Conservation (phyloP, 2,797 vertebrate genomes). For the Mallotus villosus region DNA sequence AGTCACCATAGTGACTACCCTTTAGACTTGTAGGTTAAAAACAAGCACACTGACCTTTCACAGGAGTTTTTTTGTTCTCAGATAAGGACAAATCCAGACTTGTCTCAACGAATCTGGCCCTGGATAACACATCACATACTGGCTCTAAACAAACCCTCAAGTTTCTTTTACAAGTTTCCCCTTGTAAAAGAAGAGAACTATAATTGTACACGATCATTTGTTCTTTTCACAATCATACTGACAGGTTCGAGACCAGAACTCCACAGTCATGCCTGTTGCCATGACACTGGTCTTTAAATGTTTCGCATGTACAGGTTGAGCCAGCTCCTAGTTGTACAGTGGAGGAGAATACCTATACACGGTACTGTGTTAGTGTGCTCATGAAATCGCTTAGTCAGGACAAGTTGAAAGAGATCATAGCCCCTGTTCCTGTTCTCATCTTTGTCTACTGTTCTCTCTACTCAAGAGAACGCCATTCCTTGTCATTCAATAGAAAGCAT, state of each 20-base stretch:
- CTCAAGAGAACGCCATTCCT: background rate
- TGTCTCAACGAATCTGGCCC: background rate
- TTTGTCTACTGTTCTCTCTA: background rate
- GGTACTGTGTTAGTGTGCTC: background rate
- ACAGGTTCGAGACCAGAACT: background rate
- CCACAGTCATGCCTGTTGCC: constrained; percentile 11
- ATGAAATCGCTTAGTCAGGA: background rate
- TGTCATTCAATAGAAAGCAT: constrained; percentile 13
- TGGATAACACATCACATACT: background rate
- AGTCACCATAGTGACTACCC: background rate
- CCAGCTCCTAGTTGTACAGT: background rate
- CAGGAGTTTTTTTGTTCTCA: constrained; percentile 11
- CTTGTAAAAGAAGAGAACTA: too few relatives aligned
- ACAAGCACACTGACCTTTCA: background rate
- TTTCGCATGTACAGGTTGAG: background rate
- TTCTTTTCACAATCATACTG: background rate
- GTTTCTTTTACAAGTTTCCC: background rate
- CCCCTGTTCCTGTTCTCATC: background rate
- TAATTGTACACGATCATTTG: background rate
- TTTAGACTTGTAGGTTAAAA: background rate
- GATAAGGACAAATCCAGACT: background rate
- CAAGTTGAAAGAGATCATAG: background rate
- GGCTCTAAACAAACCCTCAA: background rate
- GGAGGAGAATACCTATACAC: background rate
- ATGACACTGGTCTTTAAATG: constrained; percentile 2